These are phyloP conservation scores for Alethe castanea DNA, from an alignment of 2,113 vertebrate genomes.

Conservation along the genomic window DNA sequence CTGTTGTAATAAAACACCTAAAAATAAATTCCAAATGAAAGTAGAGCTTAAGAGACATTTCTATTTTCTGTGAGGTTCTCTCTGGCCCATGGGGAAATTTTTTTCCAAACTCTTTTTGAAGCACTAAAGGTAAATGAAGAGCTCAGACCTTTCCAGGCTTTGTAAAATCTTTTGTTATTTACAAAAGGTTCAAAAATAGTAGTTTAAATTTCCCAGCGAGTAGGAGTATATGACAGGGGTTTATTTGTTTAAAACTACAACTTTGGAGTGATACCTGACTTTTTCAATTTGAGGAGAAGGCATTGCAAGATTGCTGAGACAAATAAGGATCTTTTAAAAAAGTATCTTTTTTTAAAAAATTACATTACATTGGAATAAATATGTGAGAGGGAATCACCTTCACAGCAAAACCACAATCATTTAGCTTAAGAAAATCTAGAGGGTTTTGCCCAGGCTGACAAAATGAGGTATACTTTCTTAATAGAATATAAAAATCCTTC, in stretches of 20 bases:
- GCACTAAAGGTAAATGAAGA: background rate
- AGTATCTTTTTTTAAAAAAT: background rate
- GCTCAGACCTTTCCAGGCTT: background rate
- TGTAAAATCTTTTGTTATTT: background rate
- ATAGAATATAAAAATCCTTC: background rate
- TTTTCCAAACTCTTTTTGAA: background rate
- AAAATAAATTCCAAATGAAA: background rate
- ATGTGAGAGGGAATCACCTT: background rate
- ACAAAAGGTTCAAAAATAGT: background rate
- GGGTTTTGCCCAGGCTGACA: background rate
- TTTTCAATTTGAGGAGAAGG: background rate
- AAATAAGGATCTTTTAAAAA: rapidly evolving
- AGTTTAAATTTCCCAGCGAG: background rate
- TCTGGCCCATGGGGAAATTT: background rate
- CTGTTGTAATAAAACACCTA: background rate
- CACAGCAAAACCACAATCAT: background rate
- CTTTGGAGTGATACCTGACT: background rate
- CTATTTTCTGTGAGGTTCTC: background rate
- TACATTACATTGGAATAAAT: background rate
- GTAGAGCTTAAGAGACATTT: background rate
- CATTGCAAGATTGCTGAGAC: background rate
- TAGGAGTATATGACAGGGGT: background rate
- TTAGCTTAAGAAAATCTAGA: background rate
- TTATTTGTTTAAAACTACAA: background rate
- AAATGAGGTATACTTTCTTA: background rate